Base-by-base conservation (phyloP, 2,797 vertebrate genomes). In the Anas bahamensis region DNA sequence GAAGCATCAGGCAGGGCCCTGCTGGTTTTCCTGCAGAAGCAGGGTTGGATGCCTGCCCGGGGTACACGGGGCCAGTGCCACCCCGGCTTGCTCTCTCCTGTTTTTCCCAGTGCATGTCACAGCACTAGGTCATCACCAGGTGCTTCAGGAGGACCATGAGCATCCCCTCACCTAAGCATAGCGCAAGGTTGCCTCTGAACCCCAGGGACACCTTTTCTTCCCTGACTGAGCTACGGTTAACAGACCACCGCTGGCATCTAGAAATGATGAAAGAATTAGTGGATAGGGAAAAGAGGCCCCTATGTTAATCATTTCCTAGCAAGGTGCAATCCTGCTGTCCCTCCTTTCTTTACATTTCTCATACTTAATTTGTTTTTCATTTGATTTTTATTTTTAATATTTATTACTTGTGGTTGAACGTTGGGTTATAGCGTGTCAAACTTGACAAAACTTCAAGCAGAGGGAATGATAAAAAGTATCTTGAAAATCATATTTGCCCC, bases 401-500 rank as follows among this genome's bases (percentile, higher is more conserved):
- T 93, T 92, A 93, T 94, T 89, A 92, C 83, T 93, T 41, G 23
- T 37, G 33, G 53, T 68, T 90, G 73, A 83, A 64, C 42, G 57
- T 44, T 93, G 88, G 78, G 74, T 90, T 91, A 71, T 52, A 55
- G 53, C 57, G 23, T 79, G 89, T 95, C 89, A 95, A 91, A 93
- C 83, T 82, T 91, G 89, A 79, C 93, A 91, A 89, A 90, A 91
- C 91, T 83, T 96, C 92, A 97, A 92, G 90, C 68, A 85, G 82
- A 83, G 39, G 61, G 53, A 94, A 94, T 73, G 76, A 93, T 84
- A 83, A 91, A 84, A 86, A 91, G 46, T 89, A 84, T 91, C 92
- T 83, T 88, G 80, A 95, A 97, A 96, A 92, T 89, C 79, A 60
- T 89, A 88, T 91, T 94, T 96, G 65, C 84, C 78, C 88, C 85